Evolutionary conservation across 2,113 vertebrate species (phyloP).

Genomic region (Cyrtonyx montezumae): DNA sequence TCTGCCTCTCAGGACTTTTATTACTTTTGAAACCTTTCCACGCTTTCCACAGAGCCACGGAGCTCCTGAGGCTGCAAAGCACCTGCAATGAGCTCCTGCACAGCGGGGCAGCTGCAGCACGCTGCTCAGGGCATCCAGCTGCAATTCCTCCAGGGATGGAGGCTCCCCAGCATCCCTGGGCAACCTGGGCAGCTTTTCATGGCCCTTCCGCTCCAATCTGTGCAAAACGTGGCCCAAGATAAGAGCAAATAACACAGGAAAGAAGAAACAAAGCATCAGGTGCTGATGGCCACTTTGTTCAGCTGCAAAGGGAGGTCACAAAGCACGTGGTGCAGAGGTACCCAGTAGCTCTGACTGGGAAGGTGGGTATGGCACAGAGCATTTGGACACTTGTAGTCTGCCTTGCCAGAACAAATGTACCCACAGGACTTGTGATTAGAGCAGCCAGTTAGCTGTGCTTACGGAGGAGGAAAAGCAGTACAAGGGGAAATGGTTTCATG

Average conservation of each 20-base stretch:
- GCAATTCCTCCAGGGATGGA: not conserved
- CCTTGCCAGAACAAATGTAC: not conserved
- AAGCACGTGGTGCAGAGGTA: not conserved
- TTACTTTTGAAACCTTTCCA: not conserved
- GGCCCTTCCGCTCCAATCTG: not conserved
- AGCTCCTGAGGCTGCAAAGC: not conserved
- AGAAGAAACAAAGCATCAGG: slow-evolving; percentile 42
- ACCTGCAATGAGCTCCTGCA: not conserved
- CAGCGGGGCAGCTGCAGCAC: not conserved
- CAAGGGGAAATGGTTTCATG: too few species aligned
- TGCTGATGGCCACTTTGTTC: not conserved
- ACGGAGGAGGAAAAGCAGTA: not conserved
- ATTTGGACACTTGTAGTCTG: not conserved
- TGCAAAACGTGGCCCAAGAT: not conserved
- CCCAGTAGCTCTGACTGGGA: not conserved
- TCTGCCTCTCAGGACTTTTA: not conserved
- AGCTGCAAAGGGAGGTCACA: not conserved
- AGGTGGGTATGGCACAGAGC: not conserved
- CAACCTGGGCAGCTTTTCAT: not conserved
- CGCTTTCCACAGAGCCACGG: not conserved
- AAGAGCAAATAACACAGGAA: not conserved
- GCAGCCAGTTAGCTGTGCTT: accelerated
- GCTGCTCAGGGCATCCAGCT: not conserved
- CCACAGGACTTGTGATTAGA: not conserved
- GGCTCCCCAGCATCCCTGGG: not conserved